A percentile compares a stretch with the other conserved stretches of the same genome.
phyloP scores from a whole-genome alignment of 1,140 invertebrate genomes.

The Drosophila jambulina region DNA sequence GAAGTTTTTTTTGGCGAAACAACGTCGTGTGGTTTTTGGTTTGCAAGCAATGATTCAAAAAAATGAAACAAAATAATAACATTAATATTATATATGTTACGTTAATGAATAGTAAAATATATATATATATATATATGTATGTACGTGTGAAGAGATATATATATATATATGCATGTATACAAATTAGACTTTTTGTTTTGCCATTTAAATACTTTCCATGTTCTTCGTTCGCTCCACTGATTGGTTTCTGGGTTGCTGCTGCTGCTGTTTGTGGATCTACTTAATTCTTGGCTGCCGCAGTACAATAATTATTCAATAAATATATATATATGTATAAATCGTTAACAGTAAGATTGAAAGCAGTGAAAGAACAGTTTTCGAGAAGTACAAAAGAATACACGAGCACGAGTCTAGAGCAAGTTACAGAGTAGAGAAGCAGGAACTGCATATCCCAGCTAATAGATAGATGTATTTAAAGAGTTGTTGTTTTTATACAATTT shows the following conservation, averaged over 20 bases:
- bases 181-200: conserved; percentile 65
- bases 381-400: conserved; percentile 58
- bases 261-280: conserved; percentile 19
- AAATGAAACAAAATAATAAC: conserved; percentile 40
- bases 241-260: conserved; percentile 35
- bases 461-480: conserved; percentile 60
- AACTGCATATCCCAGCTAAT: conserved; percentile 50
- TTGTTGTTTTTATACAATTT: conserved; percentile 34
- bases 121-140: conserved; percentile 51
- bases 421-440: conserved; percentile 53
- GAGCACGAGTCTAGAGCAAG: conserved; percentile 43
- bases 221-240: conserved; percentile 23
- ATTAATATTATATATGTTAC: conserved; percentile 46
- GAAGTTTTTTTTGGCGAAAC: conserved; percentile 59
- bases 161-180: conserved; percentile 42
- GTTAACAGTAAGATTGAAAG: conserved; percentile 70
- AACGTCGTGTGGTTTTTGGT: conserved; percentile 20
- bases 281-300: conserved; percentile 18
- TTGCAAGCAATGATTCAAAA: conserved; percentile 33
- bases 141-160: conserved; percentile 19
- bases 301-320: conserved; percentile 66
- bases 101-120: conserved; percentile 53
- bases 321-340: conserved; percentile 35
- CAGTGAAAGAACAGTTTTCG: conserved; percentile 69
- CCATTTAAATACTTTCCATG: conserved; percentile 66